Base-by-base conservation (phyloP, 2,888 invertebrate species). In the Mimachlamys varia region DNA sequence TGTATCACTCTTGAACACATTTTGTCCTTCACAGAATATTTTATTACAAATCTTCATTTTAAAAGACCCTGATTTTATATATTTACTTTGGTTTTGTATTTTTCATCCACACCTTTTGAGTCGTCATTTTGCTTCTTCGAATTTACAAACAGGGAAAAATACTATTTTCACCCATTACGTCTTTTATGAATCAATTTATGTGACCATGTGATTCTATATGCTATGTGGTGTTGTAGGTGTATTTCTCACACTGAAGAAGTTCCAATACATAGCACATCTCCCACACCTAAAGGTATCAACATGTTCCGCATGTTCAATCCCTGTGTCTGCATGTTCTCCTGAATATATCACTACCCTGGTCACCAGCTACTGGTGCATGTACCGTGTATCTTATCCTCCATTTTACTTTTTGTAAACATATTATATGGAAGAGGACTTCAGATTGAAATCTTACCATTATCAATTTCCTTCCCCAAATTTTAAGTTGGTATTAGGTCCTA, bases 251-350 rank as follows among this genome's bases (percentile, higher is more conserved):
- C 98, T 99, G 96, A 97, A 98, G 91, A 98, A 98, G 92, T 99
- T 99, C 97, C 99, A 99, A 0, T 99, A 99, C 97, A 98, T 99
- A 90, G 98, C 99, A 95, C 99, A 99, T 96, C 97, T 98, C 93
- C 99, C 99, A 95, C 99, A 99, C 97, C 97, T 99, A 91, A 99
- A 99, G 97, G 99, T 98, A 97, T 96, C 92, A 91, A 76, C 33
- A 33, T 33, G 76, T 55, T n/a, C 37, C 33, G 55, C 53, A 37
- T 89, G 44, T 88, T 10, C 88, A 38, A 44, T 7, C 44, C 27
- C 88, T 15, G n/a, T 49, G 33, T 89, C 49, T n/a, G 49, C 50
- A 44, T 50, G 49, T 88, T 88, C 50, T 53, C 53, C 53, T 44
- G n/a, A 38, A 50, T 88, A 88, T 38, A 88, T n/a, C n/a, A 58